Evolutionary conservation across 2,888 invertebrate species (phyloP), one percentile per base, ranked within the genome.

Genomic region (Theretra japonica): DNA sequence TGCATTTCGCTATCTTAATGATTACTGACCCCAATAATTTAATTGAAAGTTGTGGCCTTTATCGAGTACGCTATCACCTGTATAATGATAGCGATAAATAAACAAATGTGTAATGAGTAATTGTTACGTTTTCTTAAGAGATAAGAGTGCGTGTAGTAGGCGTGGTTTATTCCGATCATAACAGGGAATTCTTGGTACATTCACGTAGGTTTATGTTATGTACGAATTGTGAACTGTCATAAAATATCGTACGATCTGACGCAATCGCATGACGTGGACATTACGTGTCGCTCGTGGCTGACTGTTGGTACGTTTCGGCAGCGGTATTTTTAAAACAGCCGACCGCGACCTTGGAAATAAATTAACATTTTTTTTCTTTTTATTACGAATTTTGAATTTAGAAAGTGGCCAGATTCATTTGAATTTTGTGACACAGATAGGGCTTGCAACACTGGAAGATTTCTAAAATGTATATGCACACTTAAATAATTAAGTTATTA

Each of bases 231-330:
- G 81, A 75, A 74, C 68, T 76, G 70, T 76, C 80, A 83, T 81
- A 85, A 85, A 86, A 85, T 80, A 92, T 92, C 90, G 85, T 90
- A 88, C 89, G 92, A 92, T 90, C 74, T 86, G 76, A 77, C 91
- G 90, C 91, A 92, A 92, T 79, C 70, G 70, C 53, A 71, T 90
- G 91, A 91, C 91, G 90, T 86, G 87, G 80, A 69, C 73, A 73
- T 81, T 87, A 85, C 84, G 85, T 80, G 82, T 78, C 80, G 75
- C 76, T 76, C 76, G 59, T 56, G 60, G 69, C 58, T 60, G 72
- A 56, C 58, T 68, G 41, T n/a, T n/a, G n/a, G n/a, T 65, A 33
- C 28, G 30, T 23, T 56, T 56, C 28, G 23, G 17, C 56, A 69
- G 23, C 53, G 65, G 48, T 65, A 65, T 65, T 69, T 56, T 57